These are phyloP conservation scores for Phrynosoma platyrhinos DNA, from an alignment of 2,113 vertebrate species.

Conservation along the genomic window DNA sequence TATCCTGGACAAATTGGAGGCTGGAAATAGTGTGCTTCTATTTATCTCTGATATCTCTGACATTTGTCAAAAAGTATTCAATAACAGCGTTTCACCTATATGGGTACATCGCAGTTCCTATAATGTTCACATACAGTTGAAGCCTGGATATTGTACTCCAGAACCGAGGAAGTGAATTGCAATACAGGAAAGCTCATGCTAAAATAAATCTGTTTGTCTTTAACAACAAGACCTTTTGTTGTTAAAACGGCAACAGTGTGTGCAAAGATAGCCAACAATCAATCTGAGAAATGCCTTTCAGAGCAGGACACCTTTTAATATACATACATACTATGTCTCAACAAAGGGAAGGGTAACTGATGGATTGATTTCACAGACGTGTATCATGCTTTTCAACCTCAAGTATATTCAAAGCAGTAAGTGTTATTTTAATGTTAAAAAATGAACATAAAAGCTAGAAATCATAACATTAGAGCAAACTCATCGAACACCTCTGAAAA, in stretches of 20 bases:
- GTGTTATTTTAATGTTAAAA: neutral
- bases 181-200: too few relatives aligned
- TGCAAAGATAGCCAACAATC: neutral
- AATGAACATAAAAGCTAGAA: neutral
- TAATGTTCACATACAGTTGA: too few relatives aligned
- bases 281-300: neutral
- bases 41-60: too few relatives aligned
- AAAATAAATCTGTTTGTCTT: too few relatives aligned
- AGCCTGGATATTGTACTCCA: too few relatives aligned
- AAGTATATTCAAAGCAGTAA: neutral
- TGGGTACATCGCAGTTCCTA: too few relatives aligned
- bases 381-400: neutral
- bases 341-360: neutral
- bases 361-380: neutral
- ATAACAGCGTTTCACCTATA: too few relatives aligned
- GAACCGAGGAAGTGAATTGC: too few relatives aligned
- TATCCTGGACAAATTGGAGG: neutral
- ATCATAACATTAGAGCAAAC: neutral
- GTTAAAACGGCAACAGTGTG: too few relatives aligned
- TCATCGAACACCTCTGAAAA: neutral
- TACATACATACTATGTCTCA: neutral
- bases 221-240: too few relatives aligned
- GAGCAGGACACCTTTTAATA: neutral
- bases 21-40: neutral
- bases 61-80: too few relatives aligned